Base-by-base conservation (phyloP, 1,140 invertebrate genomes). In the Calephelis virginiensis region DNA sequence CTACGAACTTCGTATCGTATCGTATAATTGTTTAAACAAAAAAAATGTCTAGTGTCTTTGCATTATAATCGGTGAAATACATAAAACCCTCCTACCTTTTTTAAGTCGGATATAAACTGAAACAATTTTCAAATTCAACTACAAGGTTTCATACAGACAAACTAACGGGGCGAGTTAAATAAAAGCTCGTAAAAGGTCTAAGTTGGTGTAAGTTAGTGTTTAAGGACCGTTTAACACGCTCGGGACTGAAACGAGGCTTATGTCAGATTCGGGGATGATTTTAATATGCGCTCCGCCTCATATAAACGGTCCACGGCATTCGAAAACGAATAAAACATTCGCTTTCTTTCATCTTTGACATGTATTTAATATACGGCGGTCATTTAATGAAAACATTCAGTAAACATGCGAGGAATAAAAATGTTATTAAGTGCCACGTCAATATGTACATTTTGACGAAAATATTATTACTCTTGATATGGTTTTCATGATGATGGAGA, bases 141-240 rank as follows among this genome's bases (percentile, higher is more conserved):
- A 43, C 40, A 9, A 43, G 40, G 40, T 43, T 43, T 43, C 40
- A 5, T 43, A 43, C 40, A 43, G 67, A 70, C 69, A 70, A 65
- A 67, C 53, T 46, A 48, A 63, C 64, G 28, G 28, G 61, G 49
- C 70, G 72, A 70, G 69, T 73, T 70, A 67, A 74, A 73, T 71
- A 68, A 73, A 73, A 72, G 40, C 40, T 43, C 7, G 40, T 43
- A 43, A 75, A 64, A 72, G 66, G 53, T 9, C 62, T 50, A 70
- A 70, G 69, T 72, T 72, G 46, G 71, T 66, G 73, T 69, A 77
- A 74, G 75, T 74, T 77, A 68, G 69, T 74, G 74, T 72, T 74
- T 72, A 77, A 77, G 73, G 75, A 74, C 75, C 65, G 73, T 66
- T 70, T 69, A 74, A 74, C 65, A 50, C 72, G 73, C 71, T 68